These are phyloP conservation scores for Triplophysa yarkandensis DNA, from an alignment of 2,797 vertebrate genomes.

Conservation along the genomic window DNA sequence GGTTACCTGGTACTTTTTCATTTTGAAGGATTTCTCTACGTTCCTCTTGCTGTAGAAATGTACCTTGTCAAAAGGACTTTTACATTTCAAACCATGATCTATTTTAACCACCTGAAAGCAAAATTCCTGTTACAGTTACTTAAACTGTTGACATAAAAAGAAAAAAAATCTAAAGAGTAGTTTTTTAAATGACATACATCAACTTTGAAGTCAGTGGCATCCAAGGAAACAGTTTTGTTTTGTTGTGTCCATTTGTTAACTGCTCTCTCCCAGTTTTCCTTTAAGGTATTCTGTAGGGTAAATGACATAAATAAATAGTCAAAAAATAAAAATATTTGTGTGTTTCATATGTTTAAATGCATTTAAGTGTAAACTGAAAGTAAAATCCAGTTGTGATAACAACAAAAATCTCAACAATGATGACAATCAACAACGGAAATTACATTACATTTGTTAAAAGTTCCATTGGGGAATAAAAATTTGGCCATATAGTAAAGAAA, in stretches of 20 bases:
- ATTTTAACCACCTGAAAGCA: background rate
- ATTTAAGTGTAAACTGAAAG: no score
- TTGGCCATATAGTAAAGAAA: background rate
- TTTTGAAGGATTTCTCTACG: background rate
- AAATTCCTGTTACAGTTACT: background rate
- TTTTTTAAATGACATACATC: background rate
- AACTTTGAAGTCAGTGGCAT: background rate
- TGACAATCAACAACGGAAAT: no score
- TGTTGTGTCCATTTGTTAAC: background rate
- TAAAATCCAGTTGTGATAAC: no score
- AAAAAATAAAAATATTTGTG: background rate
- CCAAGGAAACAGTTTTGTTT: background rate
- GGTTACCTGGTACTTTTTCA: slow-evolving; percentile 21
- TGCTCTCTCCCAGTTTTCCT: background rate
- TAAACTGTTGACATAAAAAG: background rate
- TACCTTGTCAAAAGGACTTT: slow-evolving; percentile 14
- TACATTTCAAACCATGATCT: background rate
- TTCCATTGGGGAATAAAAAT: no score
- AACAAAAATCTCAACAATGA: no score
- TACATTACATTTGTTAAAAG: no score
- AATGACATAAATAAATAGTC: no score
- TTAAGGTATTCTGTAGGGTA: background rate
- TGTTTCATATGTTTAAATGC: no score
- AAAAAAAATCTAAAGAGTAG: background rate
- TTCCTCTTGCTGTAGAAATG: slow-evolving; percentile 28